Evolutionary conservation across 2,113 vertebrate genomes (phyloP).

Genomic region (Falcunculus frontatus): DNA sequence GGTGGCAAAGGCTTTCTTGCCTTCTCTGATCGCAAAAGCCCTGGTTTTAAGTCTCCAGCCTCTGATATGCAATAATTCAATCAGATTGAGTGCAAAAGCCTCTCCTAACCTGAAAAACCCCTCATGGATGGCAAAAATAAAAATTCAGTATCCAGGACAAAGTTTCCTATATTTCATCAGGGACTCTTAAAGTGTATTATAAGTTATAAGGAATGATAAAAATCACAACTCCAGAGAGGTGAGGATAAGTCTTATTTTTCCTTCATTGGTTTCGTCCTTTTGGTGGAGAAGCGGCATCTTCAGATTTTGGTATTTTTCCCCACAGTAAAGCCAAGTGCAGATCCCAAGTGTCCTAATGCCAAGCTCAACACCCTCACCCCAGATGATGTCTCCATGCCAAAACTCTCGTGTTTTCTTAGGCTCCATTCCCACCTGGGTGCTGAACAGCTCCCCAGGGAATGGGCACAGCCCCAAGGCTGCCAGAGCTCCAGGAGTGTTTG

Average conservation of each 20-base stretch:
- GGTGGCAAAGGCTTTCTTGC: neutral
- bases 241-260: neutral
- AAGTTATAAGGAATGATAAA: neutral
- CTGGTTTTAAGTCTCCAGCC: neutral
- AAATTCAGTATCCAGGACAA: neutral
- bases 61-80: neutral
- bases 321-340: neutral
- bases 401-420: neutral
- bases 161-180: neutral
- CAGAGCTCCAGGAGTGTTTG: neutral
- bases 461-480: fast-evolving
- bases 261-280: neutral
- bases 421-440: neutral
- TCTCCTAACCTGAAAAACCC: neutral
- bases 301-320: neutral
- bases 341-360: neutral
- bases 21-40: neutral
- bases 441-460: neutral
- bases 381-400: neutral
- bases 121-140: neutral
- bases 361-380: neutral
- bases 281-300: neutral
- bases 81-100: neutral
- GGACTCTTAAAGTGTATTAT: neutral
- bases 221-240: neutral